Percentiles rank a stretch among this genome's conserved stretches.
Evolutionary conservation across 2,888 invertebrate species (phyloP).

Genomic region (Caenorhabditis drosophilae): DNA sequence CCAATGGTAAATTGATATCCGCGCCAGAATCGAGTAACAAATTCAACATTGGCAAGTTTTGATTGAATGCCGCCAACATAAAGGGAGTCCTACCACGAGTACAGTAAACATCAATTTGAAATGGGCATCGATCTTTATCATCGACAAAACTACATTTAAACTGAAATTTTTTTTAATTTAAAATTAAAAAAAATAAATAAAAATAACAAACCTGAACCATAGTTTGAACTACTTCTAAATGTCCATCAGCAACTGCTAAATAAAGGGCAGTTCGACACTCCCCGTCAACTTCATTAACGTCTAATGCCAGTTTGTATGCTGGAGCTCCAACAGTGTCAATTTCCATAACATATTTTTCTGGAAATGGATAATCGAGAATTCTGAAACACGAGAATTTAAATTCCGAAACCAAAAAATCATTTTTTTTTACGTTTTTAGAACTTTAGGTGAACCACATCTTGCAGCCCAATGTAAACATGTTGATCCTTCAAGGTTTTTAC

Average conservation of each 20-base stretch:
- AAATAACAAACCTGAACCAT: no score
- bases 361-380: slow-evolving; percentile 30
- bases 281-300: slow-evolving; percentile 78
- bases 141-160: slow-evolving; percentile 45
- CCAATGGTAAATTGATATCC: slow-evolving; percentile 79
- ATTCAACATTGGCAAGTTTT: slow-evolving; percentile 39
- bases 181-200: no score
- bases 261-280: slow-evolving; percentile 83
- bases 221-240: slow-evolving; percentile 50
- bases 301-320: slow-evolving; percentile 78
- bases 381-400: slow-evolving; percentile 4
- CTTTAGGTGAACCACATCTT: slow-evolving; percentile 51
- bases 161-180: no score
- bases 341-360: slow-evolving; percentile 71
- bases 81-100: slow-evolving; percentile 64
- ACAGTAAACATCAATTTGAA: slow-evolving; percentile 65
- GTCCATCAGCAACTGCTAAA: slow-evolving; percentile 77
- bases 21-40: slow-evolving; percentile 78
- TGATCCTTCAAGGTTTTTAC: slow-evolving; percentile 57
- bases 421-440: slow-evolving; percentile 46
- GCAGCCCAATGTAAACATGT: slow-evolving; percentile 65
- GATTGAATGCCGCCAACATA: slow-evolving; percentile 60
- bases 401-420: not conserved
- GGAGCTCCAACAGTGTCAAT: slow-evolving; percentile 68
- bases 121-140: slow-evolving; percentile 39